phyloP scores from a whole-genome alignment of 2,797 vertebrate species.

The Peromyscus eremicus region DNA sequence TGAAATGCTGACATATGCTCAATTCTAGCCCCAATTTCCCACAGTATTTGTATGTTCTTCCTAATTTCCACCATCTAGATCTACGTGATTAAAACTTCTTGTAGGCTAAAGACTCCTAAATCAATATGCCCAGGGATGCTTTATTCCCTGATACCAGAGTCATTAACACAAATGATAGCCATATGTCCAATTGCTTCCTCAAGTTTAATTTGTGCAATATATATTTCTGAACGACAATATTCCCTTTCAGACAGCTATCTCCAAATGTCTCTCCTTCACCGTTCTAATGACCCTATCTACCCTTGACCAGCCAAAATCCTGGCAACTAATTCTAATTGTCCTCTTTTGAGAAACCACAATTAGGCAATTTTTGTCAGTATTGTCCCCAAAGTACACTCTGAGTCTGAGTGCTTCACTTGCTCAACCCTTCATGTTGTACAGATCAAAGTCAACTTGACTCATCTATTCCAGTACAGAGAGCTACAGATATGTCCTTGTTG shows the following conservation, averaged over 20 bases:
- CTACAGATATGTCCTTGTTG: too few relatives aligned
- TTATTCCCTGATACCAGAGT: not conserved
- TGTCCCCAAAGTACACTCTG: not conserved
- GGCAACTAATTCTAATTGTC: not conserved
- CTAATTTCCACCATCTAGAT: not conserved
- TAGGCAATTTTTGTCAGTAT: not conserved
- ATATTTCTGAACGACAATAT: not conserved
- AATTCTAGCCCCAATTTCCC: not conserved
- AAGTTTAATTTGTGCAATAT: not conserved
- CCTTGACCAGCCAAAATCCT: not conserved
- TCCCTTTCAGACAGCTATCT: not conserved
- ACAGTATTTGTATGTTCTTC: not conserved
- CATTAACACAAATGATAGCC: not conserved
- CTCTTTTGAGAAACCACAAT: not conserved
- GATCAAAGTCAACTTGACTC: not conserved
- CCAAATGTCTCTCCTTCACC: not conserved
- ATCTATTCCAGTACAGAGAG: not conserved
- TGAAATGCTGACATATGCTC: not conserved
- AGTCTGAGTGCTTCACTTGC: not conserved
- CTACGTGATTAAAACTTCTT: not conserved
- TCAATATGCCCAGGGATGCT: not conserved
- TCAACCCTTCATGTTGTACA: not conserved
- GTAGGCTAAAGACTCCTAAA: not conserved
- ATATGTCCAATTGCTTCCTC: not conserved
- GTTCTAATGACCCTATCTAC: not conserved